These are phyloP conservation scores for Melanophora roralis DNA, from an alignment of 2,888 invertebrate genomes.

Conservation along the genomic window DNA sequence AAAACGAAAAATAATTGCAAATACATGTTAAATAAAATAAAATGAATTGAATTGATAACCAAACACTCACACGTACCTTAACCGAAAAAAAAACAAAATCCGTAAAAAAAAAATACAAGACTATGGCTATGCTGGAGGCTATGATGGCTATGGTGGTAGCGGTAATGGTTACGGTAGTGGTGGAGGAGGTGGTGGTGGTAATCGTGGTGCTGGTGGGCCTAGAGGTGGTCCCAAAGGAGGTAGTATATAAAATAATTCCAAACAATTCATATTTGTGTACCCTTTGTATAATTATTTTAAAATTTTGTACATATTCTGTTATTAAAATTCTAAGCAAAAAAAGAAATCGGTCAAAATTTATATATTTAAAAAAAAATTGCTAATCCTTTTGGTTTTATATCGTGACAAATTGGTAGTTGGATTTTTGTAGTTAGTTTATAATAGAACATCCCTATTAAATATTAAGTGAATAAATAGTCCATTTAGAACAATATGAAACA, in stretches of 20 bases:
- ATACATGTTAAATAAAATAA: slow-evolving; percentile 20
- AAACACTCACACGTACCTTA: slow-evolving; percentile 18
- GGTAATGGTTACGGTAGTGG: slow-evolving; percentile 90
- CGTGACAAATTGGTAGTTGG: slow-evolving; percentile 39
- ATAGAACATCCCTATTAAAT: slow-evolving; percentile 29
- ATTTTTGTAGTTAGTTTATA: slow-evolving; percentile 51
- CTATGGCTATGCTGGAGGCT: slow-evolving; percentile 79
- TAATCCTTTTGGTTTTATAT: slow-evolving; percentile 49
- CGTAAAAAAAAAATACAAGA: slow-evolving; percentile 77
- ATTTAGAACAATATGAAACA: neutral
- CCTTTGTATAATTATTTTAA: slow-evolving; percentile 33
- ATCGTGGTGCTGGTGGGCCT: slow-evolving; percentile 87
- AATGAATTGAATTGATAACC: slow-evolving; percentile 33
- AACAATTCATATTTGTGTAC: slow-evolving; percentile 38
- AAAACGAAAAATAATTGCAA: neutral
- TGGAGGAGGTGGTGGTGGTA: slow-evolving; percentile 87
- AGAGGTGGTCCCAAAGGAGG: slow-evolving; percentile 89
- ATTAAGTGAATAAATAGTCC: too few species aligned
- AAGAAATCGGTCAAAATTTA: slow-evolving; percentile 60
- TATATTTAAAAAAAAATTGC: neutral
- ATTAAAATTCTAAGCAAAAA: neutral
- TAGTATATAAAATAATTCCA: slow-evolving; percentile 57
- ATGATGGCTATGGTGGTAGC: slow-evolving; percentile 88
- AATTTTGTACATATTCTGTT: neutral
- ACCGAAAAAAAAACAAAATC: slow-evolving; percentile 27